Conservation (phyloP, 2,113 vertebrate genomes). For the Alethe diademata region DNA sequence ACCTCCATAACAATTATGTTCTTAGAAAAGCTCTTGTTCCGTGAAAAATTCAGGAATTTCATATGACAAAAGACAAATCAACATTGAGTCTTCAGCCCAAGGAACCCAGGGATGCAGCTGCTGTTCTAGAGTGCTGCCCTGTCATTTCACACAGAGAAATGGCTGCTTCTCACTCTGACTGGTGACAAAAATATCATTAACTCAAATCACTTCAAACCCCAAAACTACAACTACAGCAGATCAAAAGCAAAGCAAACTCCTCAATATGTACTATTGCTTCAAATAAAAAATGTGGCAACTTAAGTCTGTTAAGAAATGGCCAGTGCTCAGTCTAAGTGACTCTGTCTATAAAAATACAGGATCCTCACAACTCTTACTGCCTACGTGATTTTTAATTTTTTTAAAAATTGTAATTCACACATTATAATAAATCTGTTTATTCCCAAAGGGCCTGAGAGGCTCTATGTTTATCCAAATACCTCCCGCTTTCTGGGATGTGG, state of each 20-base stretch:
- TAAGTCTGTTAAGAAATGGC: neutral
- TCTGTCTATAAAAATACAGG: neutral
- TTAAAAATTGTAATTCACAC: neutral
- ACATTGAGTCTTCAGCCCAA: neutral
- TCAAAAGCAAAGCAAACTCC: neutral
- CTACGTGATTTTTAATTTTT: neutral
- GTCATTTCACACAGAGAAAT: neutral
- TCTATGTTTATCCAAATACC: neutral
- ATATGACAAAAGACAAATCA: neutral
- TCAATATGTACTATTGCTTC: neutral
- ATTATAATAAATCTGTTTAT: neutral
- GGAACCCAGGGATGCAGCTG: neutral
- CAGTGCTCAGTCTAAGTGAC: neutral
- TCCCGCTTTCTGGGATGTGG: neutral
- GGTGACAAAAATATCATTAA: neutral
- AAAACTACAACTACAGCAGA: neutral
- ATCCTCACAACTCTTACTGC: neutral
- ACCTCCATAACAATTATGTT: fast-evolving
- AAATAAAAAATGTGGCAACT: neutral
- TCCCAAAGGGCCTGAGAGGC: neutral
- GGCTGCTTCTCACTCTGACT: neutral
- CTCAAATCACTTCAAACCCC: neutral
- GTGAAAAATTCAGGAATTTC: neutral
- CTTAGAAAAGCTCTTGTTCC: neutral
- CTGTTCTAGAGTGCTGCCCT: neutral